A percentile compares a stretch with the other conserved stretches of the same genome.
These are phyloP conservation scores for Bombus cullumanus DNA, from an alignment of 1,140 invertebrate genomes.

Conservation along the genomic window DNA sequence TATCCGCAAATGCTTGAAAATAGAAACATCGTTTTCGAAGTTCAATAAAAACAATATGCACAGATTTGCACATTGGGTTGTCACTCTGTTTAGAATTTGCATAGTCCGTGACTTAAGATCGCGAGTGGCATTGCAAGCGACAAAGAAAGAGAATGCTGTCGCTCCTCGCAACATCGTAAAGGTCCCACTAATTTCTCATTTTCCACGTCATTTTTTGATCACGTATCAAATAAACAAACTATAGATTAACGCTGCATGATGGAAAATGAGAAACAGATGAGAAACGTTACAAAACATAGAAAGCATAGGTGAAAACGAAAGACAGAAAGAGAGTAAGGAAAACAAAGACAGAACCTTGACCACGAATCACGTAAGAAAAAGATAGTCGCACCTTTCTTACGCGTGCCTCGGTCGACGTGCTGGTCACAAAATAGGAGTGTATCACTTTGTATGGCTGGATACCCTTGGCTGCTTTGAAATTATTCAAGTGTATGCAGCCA, in stretches of 20 bases:
- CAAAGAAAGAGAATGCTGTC: conserved; percentile 28
- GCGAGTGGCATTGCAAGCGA: neutral
- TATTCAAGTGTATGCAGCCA: conserved; percentile 90
- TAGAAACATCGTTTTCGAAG: neutral
- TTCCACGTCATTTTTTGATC: neutral
- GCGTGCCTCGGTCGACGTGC: conserved; percentile 84
- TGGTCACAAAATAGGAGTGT: conserved; percentile 86
- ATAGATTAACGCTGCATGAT: neutral
- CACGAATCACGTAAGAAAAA: conserved; percentile 48
- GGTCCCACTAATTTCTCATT: neutral
- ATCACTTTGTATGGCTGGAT: conserved; percentile 88
- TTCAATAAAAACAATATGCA: conserved; percentile 37
- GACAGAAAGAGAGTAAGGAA: conserved; percentile 12
- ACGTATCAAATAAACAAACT: neutral
- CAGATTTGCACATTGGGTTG: conserved; percentile 30
- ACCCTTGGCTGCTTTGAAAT: conserved; percentile 90
- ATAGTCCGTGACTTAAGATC: conserved; percentile 23
- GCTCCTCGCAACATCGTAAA: neutral
- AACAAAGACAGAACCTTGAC: conserved; percentile 48
- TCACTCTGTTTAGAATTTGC: conserved; percentile 26
- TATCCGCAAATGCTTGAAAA: conserved; percentile 19
- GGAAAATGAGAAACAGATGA: neutral
- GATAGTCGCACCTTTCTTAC: conserved; percentile 83
- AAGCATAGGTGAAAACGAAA: conserved; percentile 1
- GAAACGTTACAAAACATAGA: neutral